Conservation (phyloP, 2,888 invertebrate genomes). For the Siphonodentalium dalli region DNA sequence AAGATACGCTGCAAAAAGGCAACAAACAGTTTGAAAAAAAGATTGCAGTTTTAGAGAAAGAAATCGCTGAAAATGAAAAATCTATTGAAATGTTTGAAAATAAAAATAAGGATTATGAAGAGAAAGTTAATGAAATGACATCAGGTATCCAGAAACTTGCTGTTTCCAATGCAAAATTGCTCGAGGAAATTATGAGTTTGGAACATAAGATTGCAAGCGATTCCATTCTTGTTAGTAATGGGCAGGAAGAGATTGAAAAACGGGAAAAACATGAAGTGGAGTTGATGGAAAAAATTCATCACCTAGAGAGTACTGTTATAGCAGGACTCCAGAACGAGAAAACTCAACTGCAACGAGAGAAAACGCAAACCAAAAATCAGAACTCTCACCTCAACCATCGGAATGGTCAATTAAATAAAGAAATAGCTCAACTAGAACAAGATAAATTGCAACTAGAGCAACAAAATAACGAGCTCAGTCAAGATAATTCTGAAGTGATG, state of each 20-base stretch:
- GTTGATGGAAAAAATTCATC: no score
- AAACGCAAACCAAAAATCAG: no score
- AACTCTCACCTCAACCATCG: no score
- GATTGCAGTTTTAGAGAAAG: slow-evolving; percentile 17
- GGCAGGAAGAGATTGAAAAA: slow-evolving; percentile 21
- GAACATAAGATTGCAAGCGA: no score
- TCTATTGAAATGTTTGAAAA: slow-evolving; percentile 32
- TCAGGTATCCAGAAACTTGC: no score
- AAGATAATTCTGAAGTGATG: slow-evolving; percentile 4
- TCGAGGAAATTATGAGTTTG: no score
- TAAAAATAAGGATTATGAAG: slow-evolving; percentile 38
- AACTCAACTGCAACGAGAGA: no score
- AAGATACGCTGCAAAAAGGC: slow-evolving; percentile 35
- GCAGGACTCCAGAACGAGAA: no score
- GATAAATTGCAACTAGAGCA: neutral
- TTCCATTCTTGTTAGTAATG: no score
- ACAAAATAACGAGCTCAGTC: slow-evolving; percentile 25
- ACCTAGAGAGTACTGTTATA: no score
- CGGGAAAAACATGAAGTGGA: slow-evolving; percentile 32
- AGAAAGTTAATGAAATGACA: slow-evolving; percentile 33
- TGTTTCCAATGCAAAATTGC: no score
- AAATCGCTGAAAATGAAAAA: slow-evolving; percentile 17
- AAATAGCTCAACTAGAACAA: slow-evolving; percentile 35
- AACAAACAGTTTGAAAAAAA: slow-evolving; percentile 35
- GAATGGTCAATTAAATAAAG: slow-evolving; percentile 26